Evolutionary conservation across 2,797 vertebrate genomes (phyloP).

Genomic region (Myotis myotis): DNA sequence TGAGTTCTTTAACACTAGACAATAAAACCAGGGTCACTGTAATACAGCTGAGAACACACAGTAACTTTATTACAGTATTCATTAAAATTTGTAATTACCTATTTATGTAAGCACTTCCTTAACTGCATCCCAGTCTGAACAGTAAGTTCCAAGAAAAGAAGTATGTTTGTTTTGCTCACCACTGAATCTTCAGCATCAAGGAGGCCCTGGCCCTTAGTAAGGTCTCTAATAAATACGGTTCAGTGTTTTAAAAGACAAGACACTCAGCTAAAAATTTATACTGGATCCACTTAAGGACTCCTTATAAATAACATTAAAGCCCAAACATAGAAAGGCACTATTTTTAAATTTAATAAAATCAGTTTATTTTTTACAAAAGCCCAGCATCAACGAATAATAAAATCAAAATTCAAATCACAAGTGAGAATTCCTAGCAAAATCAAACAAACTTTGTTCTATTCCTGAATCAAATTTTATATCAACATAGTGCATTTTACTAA

Average conservation of each 20-base stretch:
- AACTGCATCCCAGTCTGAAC: neutral
- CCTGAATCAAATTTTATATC: slow-evolving; percentile 8
- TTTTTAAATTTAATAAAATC: neutral
- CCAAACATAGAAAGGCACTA: neutral
- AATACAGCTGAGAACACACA: neutral
- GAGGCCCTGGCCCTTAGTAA: neutral
- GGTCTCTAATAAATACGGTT: neutral
- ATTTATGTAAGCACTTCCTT: neutral
- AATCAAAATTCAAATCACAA: slow-evolving; percentile 50
- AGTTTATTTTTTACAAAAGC: neutral
- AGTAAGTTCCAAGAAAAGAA: neutral
- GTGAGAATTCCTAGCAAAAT: slow-evolving; percentile 2
- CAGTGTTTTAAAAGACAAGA: slow-evolving; percentile 5
- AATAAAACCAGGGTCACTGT: neutral
- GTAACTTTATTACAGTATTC: neutral
- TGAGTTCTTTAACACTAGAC: neutral
- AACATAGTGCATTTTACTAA: neutral
- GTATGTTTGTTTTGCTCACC: neutral
- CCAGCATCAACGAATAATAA: neutral
- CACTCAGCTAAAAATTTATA: neutral
- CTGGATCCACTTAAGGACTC: neutral
- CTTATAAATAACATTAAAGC: slow-evolving; percentile 11
- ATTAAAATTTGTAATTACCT: neutral
- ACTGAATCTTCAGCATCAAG: neutral
- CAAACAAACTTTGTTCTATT: neutral